Base-by-base conservation (phyloP, 1,140 invertebrate genomes). In the Danaus melanippus region DNA sequence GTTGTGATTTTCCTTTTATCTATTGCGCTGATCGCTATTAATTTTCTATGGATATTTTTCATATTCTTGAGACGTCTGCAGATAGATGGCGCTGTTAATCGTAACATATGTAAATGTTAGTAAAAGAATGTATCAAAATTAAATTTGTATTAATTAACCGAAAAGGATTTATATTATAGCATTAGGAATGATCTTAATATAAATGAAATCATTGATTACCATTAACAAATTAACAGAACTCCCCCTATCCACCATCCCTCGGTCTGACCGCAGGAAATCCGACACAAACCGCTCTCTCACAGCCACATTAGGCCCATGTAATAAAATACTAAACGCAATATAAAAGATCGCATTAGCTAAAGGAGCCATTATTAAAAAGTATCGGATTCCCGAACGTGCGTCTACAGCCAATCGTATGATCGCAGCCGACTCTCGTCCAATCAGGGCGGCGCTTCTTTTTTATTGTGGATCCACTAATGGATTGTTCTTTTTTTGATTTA, bases 331-430 rank as follows among this genome's bases (percentile, higher is more conserved):
- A 76, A 71, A 71, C 64, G 70, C 76, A 72, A 76, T 80, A 83
- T 79, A 79, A 77, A 78, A 78, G 68, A 83, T 82, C 80, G 76
- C 79, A 85, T 85, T 84, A 86, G 78, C 79, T 69, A 77, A 79
- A 86, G 79, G 71, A 82, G 77, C 83, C 80, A 86, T 86, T 86
- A 86, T 86, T 86, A 86, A 86, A 85, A 86, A 86, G 80, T 86
- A 86, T 86, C 83, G 69, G 69, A 71, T 86, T 86, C 76, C 83
- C 12, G 74, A 80, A 81, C 76, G 78, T 67, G 72, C 54, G 51
- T 56, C 64, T 66, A 41, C 67, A 59, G 44, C 83, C 83, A 86
- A 86, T 86, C 53, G 64, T 55, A 58, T 46, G 51, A 50, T 66
- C 63, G 59, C 67, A 65, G 67, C 58, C 63, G 61, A 54, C 65